phyloP scores from a whole-genome alignment of 2,113 vertebrate species.

The Pseudopipra pipra region DNA sequence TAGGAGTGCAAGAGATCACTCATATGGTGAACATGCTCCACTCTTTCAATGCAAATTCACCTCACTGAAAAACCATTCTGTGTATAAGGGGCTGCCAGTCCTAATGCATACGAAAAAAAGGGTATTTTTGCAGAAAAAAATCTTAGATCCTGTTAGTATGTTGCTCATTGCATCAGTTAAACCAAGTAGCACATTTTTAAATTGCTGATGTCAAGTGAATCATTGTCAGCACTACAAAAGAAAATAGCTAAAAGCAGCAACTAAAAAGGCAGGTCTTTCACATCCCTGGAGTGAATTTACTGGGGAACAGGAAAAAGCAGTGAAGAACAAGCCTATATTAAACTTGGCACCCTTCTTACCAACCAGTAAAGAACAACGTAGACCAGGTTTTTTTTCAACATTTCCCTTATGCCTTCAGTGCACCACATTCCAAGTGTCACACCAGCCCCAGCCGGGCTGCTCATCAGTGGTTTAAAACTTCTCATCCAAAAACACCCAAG shows the following conservation, averaged over 20 bases:
- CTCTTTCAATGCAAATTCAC: neutral
- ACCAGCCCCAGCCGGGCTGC: neutral
- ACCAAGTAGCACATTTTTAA: neutral
- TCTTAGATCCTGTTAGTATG: neutral
- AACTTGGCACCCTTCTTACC: neutral
- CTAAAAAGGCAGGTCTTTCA: neutral
- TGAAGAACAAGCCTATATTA: neutral
- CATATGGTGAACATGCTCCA: neutral
- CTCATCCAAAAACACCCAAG: neutral
- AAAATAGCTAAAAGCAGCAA: neutral
- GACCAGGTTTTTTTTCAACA: neutral
- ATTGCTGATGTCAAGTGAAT: neutral
- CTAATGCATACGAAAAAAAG: neutral
- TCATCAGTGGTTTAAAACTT: neutral
- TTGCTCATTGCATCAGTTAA: neutral
- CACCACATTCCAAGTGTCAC: neutral
- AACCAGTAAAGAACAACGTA: neutral
- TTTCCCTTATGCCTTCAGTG: neutral
- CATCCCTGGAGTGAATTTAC: neutral
- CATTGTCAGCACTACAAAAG: neutral
- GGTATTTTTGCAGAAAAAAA: neutral
- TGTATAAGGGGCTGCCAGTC: neutral
- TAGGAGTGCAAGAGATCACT: neutral
- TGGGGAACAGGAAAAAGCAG: neutral
- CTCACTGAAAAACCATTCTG: neutral